A percentile compares a stretch with the other conserved stretches of the same genome.
Evolutionary conservation across 2,888 invertebrate genomes (phyloP).

Genomic region (Xestia xanthographa): DNA sequence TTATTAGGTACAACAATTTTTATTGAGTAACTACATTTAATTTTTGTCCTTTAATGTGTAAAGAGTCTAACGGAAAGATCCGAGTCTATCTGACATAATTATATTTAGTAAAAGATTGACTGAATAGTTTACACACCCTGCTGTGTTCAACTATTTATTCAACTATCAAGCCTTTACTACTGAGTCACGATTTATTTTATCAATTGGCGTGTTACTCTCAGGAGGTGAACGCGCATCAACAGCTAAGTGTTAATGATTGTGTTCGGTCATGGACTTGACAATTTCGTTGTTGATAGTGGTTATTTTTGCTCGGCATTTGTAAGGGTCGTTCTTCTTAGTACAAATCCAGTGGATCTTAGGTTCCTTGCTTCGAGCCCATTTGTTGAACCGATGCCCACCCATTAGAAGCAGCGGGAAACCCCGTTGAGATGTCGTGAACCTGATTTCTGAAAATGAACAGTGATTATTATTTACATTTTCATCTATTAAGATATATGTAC

Average conservation of each 20-base stretch:
- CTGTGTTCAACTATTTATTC: no score
- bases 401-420: neutral
- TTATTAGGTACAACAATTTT: neutral
- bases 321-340: slow-evolving; percentile 1
- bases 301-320: slow-evolving; percentile 35
- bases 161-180: no score
- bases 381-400: no score
- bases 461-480: no score
- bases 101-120: no score
- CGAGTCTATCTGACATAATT: no score
- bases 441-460: neutral
- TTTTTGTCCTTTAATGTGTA: neutral
- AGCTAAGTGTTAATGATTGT: slow-evolving; percentile 20
- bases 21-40: neutral
- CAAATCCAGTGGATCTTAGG: slow-evolving; percentile 67
- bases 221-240: no score
- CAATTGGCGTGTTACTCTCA: no score
- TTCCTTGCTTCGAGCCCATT: slow-evolving; percentile 30
- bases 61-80: neutral
- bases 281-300: slow-evolving; percentile 23
- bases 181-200: no score
- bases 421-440: neutral
- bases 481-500: no score
- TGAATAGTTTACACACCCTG: no score
- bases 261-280: neutral